Percentiles rank a stretch among this genome's conserved stretches.
These are phyloP conservation scores for Eristalis pertinax DNA, from an alignment of 2,888 invertebrate species.

Conservation along the genomic window DNA sequence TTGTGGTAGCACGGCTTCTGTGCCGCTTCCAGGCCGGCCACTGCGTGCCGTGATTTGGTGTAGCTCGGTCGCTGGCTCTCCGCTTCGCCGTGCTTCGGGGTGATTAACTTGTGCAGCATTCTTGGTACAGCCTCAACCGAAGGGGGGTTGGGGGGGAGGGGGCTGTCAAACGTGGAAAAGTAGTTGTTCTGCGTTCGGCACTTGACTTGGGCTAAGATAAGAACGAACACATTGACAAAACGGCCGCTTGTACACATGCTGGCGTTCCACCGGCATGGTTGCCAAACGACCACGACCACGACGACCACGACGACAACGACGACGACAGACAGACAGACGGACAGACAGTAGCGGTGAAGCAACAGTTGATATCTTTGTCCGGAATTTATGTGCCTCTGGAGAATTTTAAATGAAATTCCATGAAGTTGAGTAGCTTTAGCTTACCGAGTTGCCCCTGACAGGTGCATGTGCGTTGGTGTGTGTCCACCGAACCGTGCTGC, in stretches of 20 bases:
- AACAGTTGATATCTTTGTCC: conserved; percentile 52
- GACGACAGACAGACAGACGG: conserved; percentile 12
- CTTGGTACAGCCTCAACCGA: conserved; percentile 31
- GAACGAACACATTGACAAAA: conserved; percentile 53
- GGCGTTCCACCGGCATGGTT: not conserved
- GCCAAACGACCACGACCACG: not conserved
- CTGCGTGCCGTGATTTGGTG: conserved; percentile 50
- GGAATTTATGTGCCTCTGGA: conserved; percentile 56
- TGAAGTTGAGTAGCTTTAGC: conserved; percentile 18
- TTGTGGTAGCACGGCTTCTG: conserved; percentile 58
- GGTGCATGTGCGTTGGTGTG: not conserved
- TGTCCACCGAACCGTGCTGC: not conserved
- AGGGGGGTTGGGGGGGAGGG: no score
- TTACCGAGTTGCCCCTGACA: conserved; percentile 20
- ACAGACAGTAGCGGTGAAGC: conserved; percentile 54
- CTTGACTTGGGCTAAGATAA: conserved; percentile 63
- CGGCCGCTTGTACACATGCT: conserved; percentile 10
- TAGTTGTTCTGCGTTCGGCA: conserved; percentile 65
- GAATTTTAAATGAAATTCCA: conserved; percentile 63
- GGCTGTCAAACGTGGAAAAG: conserved; percentile 67
- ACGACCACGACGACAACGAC: no score
- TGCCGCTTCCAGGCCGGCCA: conserved; percentile 29
- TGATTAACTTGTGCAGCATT: conserved; percentile 65
- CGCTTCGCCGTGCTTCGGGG: conserved; percentile 33
- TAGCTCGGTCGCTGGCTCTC: conserved; percentile 3